Evolutionary conservation across 1,140 invertebrate genomes (phyloP).

Genomic region (Lethocerus indicus): DNA sequence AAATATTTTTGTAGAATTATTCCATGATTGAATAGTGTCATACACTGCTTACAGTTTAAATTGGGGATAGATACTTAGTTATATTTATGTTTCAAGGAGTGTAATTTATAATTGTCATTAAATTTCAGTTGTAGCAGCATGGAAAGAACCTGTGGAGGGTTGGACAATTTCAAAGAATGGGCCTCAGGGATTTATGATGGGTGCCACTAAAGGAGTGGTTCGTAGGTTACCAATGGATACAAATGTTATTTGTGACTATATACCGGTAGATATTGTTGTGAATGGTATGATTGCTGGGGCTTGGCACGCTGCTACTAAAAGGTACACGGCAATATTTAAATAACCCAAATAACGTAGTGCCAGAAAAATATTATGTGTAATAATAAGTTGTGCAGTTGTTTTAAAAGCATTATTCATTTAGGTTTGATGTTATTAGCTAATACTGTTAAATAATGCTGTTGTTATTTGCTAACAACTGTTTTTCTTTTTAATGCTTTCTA

Average conservation of each 20-base stretch:
- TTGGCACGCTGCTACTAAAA: constrained; percentile 40
- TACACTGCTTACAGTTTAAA: too few species aligned
- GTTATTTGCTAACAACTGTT: neutral
- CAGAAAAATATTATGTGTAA: neutral
- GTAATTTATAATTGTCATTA: too few species aligned
- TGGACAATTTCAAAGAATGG: constrained; percentile 97
- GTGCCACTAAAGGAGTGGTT: constrained; percentile 79
- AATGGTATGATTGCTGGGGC: constrained; percentile 71
- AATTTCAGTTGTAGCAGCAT: constrained; percentile 60
- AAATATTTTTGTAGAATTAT: neutral
- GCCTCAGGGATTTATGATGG: constrained; percentile 89
- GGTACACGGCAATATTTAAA: constrained; percentile 7
- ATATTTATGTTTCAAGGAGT: too few species aligned
- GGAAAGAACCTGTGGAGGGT: constrained; percentile 81
- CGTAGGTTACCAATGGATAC: constrained; percentile 60
- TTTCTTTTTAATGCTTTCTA: neutral
- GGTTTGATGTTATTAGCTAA: neutral
- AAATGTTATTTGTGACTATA: constrained; percentile 72
- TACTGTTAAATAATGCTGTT: neutral
- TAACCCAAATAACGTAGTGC: constrained; percentile 3
- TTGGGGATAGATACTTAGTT: too few species aligned
- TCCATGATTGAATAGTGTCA: neutral
- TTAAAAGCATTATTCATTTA: neutral
- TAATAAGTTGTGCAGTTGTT: neutral
- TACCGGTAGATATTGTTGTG: constrained; percentile 85